A percentile compares a stretch with the other conserved stretches of the same genome.
Evolutionary conservation across 2,113 vertebrate species (phyloP).

Genomic region (Ctenomys sociabilis): DNA sequence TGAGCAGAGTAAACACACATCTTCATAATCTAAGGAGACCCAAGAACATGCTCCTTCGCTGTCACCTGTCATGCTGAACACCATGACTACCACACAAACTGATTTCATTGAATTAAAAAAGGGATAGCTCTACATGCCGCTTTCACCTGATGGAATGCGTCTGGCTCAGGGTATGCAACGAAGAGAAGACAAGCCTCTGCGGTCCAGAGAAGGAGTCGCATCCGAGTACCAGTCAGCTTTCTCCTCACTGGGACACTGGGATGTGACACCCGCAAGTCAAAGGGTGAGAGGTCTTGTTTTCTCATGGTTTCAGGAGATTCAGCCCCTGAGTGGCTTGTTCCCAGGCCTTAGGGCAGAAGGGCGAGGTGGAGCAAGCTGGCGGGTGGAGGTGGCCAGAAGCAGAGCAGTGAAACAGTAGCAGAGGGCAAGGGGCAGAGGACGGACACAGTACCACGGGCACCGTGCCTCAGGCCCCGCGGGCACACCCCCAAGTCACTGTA

Average conservation of each 20-base stretch:
- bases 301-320: background rate
- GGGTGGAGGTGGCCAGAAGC: background rate
- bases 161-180: too few species aligned
- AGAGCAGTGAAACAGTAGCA: background rate
- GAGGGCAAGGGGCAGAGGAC: background rate
- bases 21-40: rapidly evolving
- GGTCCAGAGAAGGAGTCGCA: too few species aligned
- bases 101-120: background rate
- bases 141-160: too few species aligned
- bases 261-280: background rate
- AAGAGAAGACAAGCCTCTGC: background rate
- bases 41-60: rapidly evolving
- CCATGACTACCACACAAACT: background rate
- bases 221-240: background rate
- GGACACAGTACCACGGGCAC: background rate
- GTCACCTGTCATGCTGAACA: background rate
- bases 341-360: background rate
- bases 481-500: background rate
- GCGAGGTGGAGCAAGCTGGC: background rate
- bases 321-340: background rate
- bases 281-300: background rate
- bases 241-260: background rate
- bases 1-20: rapidly evolving
- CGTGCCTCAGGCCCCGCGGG: background rate
- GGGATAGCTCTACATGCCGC: background rate